A percentile compares a stretch with the other conserved stretches of the same genome.
These are phyloP conservation scores for Eupithecia centaureata DNA, from an alignment of 2,888 invertebrate species.

Conservation along the genomic window DNA sequence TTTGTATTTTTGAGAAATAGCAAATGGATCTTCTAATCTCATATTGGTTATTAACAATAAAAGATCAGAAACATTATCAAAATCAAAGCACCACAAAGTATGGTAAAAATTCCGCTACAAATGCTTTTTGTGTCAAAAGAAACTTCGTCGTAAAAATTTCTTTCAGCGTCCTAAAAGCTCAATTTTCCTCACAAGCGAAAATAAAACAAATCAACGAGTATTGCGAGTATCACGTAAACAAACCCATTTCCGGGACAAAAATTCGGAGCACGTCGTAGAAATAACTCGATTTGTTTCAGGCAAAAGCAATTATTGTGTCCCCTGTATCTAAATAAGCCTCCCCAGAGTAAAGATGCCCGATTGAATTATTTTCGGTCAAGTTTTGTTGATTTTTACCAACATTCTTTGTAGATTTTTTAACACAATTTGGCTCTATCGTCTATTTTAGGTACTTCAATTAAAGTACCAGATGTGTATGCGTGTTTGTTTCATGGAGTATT, in stretches of 20 bases:
- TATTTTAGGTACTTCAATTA: too few relatives aligned
- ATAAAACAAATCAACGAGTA: constrained; percentile 5
- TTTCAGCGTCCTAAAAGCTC: neutral
- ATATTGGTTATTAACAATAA: neutral
- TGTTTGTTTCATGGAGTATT: too few relatives aligned
- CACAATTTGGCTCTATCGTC: too few relatives aligned
- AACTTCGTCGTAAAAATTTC: neutral
- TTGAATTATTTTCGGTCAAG: constrained; percentile 55
- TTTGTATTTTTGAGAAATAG: neutral
- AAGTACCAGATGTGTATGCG: too few relatives aligned
- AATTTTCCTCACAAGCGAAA: constrained; percentile 6
- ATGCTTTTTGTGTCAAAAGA: neutral
- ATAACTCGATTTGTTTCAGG: constrained; percentile 61
- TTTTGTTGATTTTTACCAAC: constrained; percentile 10
- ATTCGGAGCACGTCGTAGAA: constrained; percentile 54
- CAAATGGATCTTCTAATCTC: neutral
- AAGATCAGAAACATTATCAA: neutral
- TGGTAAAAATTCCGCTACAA: neutral
- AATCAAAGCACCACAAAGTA: neutral
- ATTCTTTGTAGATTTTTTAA: neutral
- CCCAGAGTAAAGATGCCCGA: constrained; percentile 44
- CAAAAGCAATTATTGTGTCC: constrained; percentile 61
- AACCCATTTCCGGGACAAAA: constrained; percentile 37
- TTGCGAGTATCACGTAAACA: constrained; percentile 25
- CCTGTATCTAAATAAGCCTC: constrained; percentile 53